phyloP scores from a whole-genome alignment of 2,113 vertebrate species.

The Indicator maculatus region DNA sequence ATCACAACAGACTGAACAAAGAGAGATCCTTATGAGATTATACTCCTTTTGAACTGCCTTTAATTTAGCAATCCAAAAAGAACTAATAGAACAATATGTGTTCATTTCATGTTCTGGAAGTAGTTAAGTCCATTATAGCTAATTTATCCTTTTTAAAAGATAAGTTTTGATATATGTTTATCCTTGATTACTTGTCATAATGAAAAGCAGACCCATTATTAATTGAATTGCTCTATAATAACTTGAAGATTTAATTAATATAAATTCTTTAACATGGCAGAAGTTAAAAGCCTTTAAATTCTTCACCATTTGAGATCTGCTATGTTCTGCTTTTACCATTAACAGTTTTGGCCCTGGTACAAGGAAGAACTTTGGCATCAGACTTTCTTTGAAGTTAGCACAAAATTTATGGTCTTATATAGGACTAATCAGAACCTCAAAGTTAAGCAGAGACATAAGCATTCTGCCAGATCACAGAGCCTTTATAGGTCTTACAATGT shows the following conservation, averaged over 20 bases:
- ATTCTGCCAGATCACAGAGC: neutral
- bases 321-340: neutral
- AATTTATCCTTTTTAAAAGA: conserved; percentile 47
- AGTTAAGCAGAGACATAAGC: neutral
- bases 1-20: neutral
- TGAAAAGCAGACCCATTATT: conserved; percentile 39
- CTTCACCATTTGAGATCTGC: neutral
- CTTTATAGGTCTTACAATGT: neutral
- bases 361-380: neutral
- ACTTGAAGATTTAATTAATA: conserved; percentile 11
- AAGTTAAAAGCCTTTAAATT: conserved; percentile 29
- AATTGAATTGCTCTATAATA: conserved; percentile 30
- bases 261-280: conserved; percentile 31
- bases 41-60: conserved; percentile 36
- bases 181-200: conserved; percentile 41
- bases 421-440: neutral
- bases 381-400: neutral
- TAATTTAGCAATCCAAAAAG: conserved; percentile 39
- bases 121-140: conserved; percentile 7
- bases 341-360: neutral
- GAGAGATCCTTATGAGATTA: conserved; percentile 30
- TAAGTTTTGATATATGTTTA: conserved; percentile 49
- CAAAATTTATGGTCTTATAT: neutral
- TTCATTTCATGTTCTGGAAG: conserved; percentile 52
- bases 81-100: conserved; percentile 26